Evolutionary conservation across 2,113 vertebrate genomes (phyloP), one percentile per base, ranked within the genome.

Genomic region (Alaudala cheleensis): DNA sequence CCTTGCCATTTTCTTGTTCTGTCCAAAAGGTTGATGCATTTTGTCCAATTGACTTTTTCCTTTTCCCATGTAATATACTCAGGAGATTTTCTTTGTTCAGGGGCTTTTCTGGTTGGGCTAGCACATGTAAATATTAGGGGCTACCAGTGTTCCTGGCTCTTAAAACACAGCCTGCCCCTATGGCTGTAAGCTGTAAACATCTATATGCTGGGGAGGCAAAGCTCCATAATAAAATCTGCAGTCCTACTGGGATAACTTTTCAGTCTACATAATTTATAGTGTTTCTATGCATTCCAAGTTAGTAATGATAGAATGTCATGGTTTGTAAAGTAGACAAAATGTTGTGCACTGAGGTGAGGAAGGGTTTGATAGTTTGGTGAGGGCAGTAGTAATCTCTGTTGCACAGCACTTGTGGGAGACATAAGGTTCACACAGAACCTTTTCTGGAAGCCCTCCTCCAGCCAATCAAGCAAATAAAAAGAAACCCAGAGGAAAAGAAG

Each of bases 11-110:
- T 24, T 28, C 40, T 64, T 34, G 81, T 31, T 33, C 8, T 79
- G 13, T 40, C 10, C 1, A 1, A 60, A 71, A 47, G 0, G 4
- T 26, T 51, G 28, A 22, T 40, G 10, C 7, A 9, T 28, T 31
- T 70, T 84, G 90, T 53, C 10, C 26, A 72, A 20, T 6, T 50
- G 22, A 18, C 4, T 39, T 70, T 76, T 70, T 74, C 12, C 10
- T 16, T 5, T 84, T 81, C 37, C 60, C 6, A 26, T 87, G 37
- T 6, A 31, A 51, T 14, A 33, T 33, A n/a, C 5, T 60, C 6
- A 18, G 10, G 20, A 31, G 25, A 10, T 47, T 26, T 33, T 69
- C 12, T 49, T 78, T 47, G 51, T 40, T 11, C 34, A 45, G 14
- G 23, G 31, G 5, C 6, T 85, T 5, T 90, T 69, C 73, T 76